Evolutionary conservation across 1,140 invertebrate species (phyloP).

Genomic region (Drosophila nigromelanica): DNA sequence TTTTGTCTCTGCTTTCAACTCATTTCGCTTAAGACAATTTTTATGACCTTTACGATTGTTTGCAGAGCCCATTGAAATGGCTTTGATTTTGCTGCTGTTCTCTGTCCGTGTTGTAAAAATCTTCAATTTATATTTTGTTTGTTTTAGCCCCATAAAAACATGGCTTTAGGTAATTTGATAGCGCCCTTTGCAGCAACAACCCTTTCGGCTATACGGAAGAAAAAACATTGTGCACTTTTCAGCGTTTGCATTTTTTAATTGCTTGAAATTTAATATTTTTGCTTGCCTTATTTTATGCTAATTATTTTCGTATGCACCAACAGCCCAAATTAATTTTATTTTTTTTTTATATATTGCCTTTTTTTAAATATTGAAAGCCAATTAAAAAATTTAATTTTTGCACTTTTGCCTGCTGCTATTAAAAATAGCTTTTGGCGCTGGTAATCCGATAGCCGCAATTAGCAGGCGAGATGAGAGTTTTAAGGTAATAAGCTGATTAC

Average conservation of each 20-base stretch:
- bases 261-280: slow-evolving; percentile 78
- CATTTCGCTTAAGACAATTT: slow-evolving; percentile 72
- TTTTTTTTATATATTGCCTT: no score
- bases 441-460: slow-evolving; percentile 75
- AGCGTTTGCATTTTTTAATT: slow-evolving; percentile 70
- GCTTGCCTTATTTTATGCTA: slow-evolving; percentile 69
- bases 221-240: slow-evolving; percentile 56
- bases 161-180: slow-evolving; percentile 60
- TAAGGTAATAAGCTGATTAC: slow-evolving; percentile 64
- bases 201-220: slow-evolving; percentile 33
- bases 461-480: slow-evolving; percentile 49
- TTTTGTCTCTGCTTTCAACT: slow-evolving; percentile 27
- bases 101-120: slow-evolving; percentile 62
- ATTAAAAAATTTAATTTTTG: slow-evolving; percentile 79
- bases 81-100: slow-evolving; percentile 64
- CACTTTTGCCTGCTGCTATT: slow-evolving; percentile 55
- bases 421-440: slow-evolving; percentile 69
- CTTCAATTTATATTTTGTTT: slow-evolving; percentile 73
- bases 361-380: slow-evolving; percentile 64
- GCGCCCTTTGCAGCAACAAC: slow-evolving; percentile 30
- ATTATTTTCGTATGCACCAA: slow-evolving; percentile 73
- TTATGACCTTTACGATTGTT: slow-evolving; percentile 78
- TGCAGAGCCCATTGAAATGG: slow-evolving; percentile 65
- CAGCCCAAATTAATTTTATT: slow-evolving; percentile 46
- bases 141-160: slow-evolving; percentile 63